Evolutionary conservation across 2,888 invertebrate species (phyloP).

Genomic region (Tromatobia lineatoria): DNA sequence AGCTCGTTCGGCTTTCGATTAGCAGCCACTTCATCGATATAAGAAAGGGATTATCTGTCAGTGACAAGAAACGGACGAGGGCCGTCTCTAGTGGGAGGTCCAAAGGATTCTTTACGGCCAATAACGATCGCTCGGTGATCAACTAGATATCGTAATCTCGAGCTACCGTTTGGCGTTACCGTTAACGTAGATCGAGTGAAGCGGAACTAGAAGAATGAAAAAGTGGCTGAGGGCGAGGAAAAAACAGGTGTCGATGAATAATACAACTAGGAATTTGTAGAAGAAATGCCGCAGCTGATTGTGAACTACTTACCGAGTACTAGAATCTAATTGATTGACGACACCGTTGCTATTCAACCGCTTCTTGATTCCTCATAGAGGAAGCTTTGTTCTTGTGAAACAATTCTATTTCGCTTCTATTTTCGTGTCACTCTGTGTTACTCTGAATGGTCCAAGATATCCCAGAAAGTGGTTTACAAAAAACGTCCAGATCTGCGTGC

Average conservation of each 20-base stretch:
- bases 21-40: neutral
- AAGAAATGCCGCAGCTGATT: neutral
- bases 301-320: neutral
- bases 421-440: too few relatives aligned
- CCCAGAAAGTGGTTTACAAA: too few relatives aligned
- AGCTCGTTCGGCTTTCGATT: constrained; percentile 30
- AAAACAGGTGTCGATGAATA: neutral
- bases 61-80: constrained; percentile 22
- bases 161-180: constrained; percentile 31
- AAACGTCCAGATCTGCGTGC: too few relatives aligned
- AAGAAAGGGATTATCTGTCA: constrained; percentile 20
- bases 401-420: too few relatives aligned
- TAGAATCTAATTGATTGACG: neutral
- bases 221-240: neutral
- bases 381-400: too few relatives aligned
- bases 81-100: constrained; percentile 1
- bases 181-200: constrained; percentile 24
- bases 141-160: constrained; percentile 8
- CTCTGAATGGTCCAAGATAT: too few relatives aligned
- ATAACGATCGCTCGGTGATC: constrained; percentile 13
- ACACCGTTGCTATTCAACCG: neutral
- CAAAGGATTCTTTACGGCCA: constrained; percentile 5
- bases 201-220: neutral
- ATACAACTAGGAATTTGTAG: neutral
- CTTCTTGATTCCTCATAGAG: too few relatives aligned